Percentiles rank a stretch among this genome's conserved stretches.
Evolutionary conservation across 1,140 invertebrate species (phyloP).

Genomic region (Hyles vespertilio): DNA sequence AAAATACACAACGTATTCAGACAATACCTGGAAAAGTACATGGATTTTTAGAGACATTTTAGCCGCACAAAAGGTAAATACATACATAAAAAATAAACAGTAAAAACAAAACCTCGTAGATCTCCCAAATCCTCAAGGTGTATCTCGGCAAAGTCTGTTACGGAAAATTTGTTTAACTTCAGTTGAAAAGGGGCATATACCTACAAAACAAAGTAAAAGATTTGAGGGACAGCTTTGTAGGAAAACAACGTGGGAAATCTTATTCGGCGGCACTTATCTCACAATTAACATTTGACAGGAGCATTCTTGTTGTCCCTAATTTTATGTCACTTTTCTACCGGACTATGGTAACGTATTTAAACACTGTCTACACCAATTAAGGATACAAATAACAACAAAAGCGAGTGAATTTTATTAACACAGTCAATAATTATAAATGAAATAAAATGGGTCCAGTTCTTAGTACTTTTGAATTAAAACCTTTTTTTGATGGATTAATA

Average conservation of each 20-base stretch:
- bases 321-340: too few relatives aligned
- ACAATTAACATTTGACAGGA: conserved; percentile 47
- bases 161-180: conserved; percentile 62
- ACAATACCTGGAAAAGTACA: conserved; percentile 3
- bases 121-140: conserved; percentile 53
- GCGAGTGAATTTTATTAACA: too few relatives aligned
- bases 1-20: conserved; percentile 18
- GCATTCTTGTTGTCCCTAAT: conserved; percentile 15
- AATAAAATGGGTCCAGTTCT: too few relatives aligned
- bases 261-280: conserved; percentile 46
- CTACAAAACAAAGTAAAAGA: conserved; percentile 45
- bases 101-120: conserved; percentile 53
- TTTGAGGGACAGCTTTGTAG: conserved; percentile 38
- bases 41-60: conserved; percentile 2
- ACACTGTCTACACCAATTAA: too few relatives aligned
- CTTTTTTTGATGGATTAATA: too few relatives aligned
- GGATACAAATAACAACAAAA: too few relatives aligned
- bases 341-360: too few relatives aligned
- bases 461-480: too few relatives aligned
- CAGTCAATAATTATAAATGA: too few relatives aligned
- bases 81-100: conserved; percentile 41
- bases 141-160: conserved; percentile 56
- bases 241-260: conserved; percentile 42
- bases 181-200: conserved; percentile 55
- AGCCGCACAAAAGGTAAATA: conserved; percentile 22